Evolutionary conservation across 2,888 invertebrate species (phyloP), one percentile per base, ranked within the genome.

Genomic region (Tenthredo livida): DNA sequence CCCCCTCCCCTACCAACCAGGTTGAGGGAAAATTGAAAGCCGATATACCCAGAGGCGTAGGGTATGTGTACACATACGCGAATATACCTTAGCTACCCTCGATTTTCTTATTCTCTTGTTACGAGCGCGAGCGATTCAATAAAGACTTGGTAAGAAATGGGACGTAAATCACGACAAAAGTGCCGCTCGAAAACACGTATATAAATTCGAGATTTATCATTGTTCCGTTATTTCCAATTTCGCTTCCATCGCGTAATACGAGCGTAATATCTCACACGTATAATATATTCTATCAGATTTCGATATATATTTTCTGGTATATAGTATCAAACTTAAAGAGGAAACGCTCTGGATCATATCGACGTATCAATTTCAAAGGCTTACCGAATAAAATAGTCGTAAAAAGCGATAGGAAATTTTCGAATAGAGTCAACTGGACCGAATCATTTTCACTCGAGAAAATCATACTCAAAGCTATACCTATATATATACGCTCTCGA

Each of bases 281-380:
- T 84, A 87, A 89, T 87, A 87, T 87, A 89, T 89, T 88, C 86
- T 86, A 87, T 89, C 89, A 85, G 86, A 85, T 84, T 85, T 84
- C 87, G 83, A 87, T 88, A 86, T 88, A 86, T 86, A 86, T 85
- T 85, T 86, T 84, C 86, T 72, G 85, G 75, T n/a, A 47, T 70
- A 86, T 85, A 87, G 15, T 54, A n/a, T 54, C 17, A 89, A 87
- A 88, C 85, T 87, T 73, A 86, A 85, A 82, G 58, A 50, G 85
- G 58, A 84, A 87, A 82, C 84, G 65, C 84, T 54, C 77, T 78
- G 85, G 83, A 86, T 87, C 85, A 82, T 85, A 88, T 87, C 85
- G 89, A 87, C 84, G 61, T 86, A 86, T 87, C 87, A 87, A 85
- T 87, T 88, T 86, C 78, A 72, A 80, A 47, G 65, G 65, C 67